Conservation (phyloP, 2,888 invertebrate species). For the Norana najaformis region DNA sequence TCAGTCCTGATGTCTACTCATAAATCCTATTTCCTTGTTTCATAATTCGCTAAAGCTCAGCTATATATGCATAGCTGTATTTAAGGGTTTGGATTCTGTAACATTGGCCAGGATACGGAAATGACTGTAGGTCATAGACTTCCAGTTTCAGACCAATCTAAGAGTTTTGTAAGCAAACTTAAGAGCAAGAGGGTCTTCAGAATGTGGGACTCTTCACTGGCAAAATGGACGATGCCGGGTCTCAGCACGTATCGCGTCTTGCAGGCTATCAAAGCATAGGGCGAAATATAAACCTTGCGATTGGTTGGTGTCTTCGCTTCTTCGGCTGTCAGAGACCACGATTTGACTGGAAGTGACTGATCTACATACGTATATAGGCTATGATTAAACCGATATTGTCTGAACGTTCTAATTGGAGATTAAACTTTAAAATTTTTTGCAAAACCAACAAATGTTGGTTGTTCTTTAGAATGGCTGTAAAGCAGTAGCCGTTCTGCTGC, state of each 20-base stretch:
- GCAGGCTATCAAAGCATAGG: background rate
- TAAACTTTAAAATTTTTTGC: background rate
- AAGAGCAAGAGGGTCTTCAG: background rate
- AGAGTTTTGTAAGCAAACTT: background rate
- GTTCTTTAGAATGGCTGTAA: conserved; percentile 49
- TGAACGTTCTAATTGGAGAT: background rate
- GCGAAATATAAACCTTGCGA: background rate
- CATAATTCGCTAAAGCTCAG: background rate
- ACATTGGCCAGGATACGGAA: background rate
- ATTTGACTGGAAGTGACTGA: background rate
- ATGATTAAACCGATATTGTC: no score
- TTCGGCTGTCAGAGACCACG: background rate
- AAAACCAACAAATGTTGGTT: background rate
- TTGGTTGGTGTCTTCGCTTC: background rate
- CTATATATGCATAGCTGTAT: background rate
- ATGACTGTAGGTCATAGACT: no score
- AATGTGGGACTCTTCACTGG: background rate
- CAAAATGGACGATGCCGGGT: background rate
- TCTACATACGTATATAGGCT: background rate
- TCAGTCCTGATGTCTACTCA: no score
- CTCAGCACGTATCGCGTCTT: background rate
- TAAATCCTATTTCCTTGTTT: background rate
- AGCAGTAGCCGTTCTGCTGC: conserved; percentile 52
- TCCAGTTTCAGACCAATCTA: background rate
- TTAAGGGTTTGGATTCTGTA: background rate